Percentiles rank a stretch among this genome's conserved stretches.
These are phyloP conservation scores for Idris sp. DNA, from an alignment of 1,140 invertebrate genomes.

Conservation along the genomic window DNA sequence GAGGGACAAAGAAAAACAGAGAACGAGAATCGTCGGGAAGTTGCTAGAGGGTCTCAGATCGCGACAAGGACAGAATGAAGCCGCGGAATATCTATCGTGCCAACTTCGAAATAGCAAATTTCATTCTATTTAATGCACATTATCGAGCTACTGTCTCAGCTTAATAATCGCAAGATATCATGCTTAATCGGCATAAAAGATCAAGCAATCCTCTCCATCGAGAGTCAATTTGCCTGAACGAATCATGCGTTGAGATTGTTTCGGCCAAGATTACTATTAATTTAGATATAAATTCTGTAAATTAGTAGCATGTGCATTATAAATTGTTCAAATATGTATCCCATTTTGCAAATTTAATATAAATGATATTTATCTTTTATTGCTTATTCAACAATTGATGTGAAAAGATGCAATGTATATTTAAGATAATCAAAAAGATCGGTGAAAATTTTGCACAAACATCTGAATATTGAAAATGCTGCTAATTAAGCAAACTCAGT, in stretches of 20 bases:
- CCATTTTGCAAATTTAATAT: too few species aligned
- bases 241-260: constrained; percentile 71
- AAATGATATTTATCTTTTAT: too few species aligned
- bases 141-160: constrained; percentile 52
- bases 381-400: too few species aligned
- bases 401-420: too few species aligned
- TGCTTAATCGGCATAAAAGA: constrained; percentile 68
- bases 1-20: constrained; percentile 14
- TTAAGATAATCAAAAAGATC: too few species aligned
- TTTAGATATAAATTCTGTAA: constrained; percentile 56
- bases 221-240: constrained; percentile 70
- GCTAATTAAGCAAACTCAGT: too few species aligned
- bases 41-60: constrained; percentile 43
- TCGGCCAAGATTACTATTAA: constrained; percentile 69
- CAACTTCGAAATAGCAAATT: constrained; percentile 51
- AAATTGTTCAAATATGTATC: too few species aligned
- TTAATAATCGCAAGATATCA: constrained; percentile 68
- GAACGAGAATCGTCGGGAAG: constrained; percentile 24
- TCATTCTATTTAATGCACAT: constrained; percentile 51
- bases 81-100: constrained; percentile 38
- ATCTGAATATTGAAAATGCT: too few species aligned
- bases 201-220: constrained; percentile 64
- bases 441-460: too few species aligned
- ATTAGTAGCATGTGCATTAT: too few species aligned
- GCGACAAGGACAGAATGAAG: constrained; percentile 33